Conservation (phyloP, 1,140 invertebrate genomes). For the Andrena cerasifolii region DNA sequence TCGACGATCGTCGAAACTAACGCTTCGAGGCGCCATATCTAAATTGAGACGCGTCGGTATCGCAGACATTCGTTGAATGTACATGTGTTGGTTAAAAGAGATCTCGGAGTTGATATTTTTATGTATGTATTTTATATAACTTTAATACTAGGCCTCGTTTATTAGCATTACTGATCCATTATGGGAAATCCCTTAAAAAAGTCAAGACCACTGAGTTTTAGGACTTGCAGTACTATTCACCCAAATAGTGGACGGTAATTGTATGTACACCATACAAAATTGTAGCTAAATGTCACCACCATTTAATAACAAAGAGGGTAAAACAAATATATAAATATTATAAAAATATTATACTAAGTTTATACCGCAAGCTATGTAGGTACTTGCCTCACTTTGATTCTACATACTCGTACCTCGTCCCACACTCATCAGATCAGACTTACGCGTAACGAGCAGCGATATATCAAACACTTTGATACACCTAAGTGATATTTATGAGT, state of each 20-base stretch:
- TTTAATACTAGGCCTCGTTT: too few species aligned
- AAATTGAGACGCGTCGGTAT: constrained; percentile 39
- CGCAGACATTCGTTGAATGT: not conserved
- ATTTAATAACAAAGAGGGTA: too few species aligned
- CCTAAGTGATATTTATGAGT: constrained; percentile 73
- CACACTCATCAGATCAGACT: constrained; percentile 65
- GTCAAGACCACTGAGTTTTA: too few species aligned
- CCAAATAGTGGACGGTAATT: too few species aligned
- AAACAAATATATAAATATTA: not conserved
- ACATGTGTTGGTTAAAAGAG: too few species aligned
- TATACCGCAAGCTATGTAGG: too few species aligned
- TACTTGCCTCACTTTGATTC: constrained; percentile 5
- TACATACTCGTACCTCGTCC: constrained; percentile 63
- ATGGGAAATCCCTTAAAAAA: too few species aligned
- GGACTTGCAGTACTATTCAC: too few species aligned
- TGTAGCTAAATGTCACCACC: too few species aligned
- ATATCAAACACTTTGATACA: constrained; percentile 52
- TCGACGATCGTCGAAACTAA: constrained; percentile 42
- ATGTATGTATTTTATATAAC: not conserved
- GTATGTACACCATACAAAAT: too few species aligned
- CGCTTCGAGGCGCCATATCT: not conserved
- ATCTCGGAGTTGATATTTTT: not conserved
- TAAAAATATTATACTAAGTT: not conserved
- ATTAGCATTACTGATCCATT: too few species aligned
- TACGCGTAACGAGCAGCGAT: constrained; percentile 69